Conservation (phyloP, 2,113 vertebrate genomes). For the Empidonax alnorum region DNA sequence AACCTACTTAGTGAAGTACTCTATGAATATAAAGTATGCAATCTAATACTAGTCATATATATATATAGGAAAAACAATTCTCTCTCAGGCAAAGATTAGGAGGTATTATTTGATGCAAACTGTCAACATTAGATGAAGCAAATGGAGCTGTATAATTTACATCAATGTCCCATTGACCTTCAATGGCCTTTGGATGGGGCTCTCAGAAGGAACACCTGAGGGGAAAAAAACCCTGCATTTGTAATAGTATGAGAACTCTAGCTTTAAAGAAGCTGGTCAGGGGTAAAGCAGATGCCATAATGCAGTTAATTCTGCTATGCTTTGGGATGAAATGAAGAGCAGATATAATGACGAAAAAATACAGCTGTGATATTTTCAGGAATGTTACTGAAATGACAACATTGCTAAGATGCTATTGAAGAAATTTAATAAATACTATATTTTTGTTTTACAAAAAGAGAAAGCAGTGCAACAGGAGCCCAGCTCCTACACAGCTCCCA, state of each 20-base stretch:
- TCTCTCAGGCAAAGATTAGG: background rate
- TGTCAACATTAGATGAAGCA: background rate
- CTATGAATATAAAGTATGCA: background rate
- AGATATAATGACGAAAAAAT: background rate
- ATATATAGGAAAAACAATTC: background rate
- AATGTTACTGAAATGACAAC: background rate
- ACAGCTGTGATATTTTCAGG: background rate
- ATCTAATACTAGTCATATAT: background rate
- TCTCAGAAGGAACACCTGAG: background rate
- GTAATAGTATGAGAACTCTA: background rate
- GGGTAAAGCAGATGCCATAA: background rate
- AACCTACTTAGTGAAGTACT: background rate
- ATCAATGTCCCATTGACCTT: background rate
- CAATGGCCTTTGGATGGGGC: background rate
- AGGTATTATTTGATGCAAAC: background rate
- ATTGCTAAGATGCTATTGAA: background rate
- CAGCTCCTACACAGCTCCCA: background rate
- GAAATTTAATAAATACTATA: background rate
- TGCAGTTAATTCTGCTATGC: background rate
- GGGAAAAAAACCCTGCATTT: background rate
- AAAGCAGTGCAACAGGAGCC: background rate
- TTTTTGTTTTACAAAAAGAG: background rate
- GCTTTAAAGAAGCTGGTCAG: background rate
- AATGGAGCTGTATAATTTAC: background rate
- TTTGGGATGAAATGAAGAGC: background rate